phyloP scores from a whole-genome alignment of 2,113 vertebrate genomes.

The Nerophis lumbriciformis region DNA sequence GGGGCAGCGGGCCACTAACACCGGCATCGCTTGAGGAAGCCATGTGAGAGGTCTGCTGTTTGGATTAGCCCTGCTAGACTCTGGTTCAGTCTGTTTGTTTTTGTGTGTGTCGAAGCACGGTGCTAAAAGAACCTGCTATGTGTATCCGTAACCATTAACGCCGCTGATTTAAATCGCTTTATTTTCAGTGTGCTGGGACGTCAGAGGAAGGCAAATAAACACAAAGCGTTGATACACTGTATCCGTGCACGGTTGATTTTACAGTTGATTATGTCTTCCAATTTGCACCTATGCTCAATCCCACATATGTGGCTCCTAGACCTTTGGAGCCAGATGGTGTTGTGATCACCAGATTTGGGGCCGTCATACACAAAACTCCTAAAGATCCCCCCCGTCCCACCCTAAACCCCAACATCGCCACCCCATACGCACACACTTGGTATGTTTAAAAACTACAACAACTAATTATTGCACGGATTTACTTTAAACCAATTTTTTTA shows the following conservation, averaged over 20 bases:
- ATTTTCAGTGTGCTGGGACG: neutral
- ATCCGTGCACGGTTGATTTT: slow-evolving; percentile 16
- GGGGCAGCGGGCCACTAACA: slow-evolving; percentile 46
- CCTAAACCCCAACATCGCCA: too few relatives aligned
- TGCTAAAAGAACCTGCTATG: slow-evolving; percentile 16
- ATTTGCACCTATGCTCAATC: slow-evolving; percentile 30
- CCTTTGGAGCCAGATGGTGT: neutral
- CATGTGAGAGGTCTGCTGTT: slow-evolving; percentile 42
- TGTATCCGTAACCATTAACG: slow-evolving; percentile 45
- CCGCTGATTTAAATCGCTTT: slow-evolving; percentile 39
- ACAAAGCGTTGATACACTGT: too few relatives aligned
- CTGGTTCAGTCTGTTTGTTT: slow-evolving; percentile 4
- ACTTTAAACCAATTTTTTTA: too few relatives aligned
- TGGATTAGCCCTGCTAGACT: slow-evolving; percentile 38
- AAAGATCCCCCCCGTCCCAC: too few relatives aligned
- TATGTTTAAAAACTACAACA: too few relatives aligned
- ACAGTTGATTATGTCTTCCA: slow-evolving; percentile 5
- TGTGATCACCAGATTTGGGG: too few relatives aligned
- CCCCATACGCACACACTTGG: too few relatives aligned
- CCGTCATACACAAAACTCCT: too few relatives aligned
- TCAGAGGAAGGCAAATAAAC: too few relatives aligned
- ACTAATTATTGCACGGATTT: too few relatives aligned
- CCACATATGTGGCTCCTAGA: slow-evolving; percentile 11
- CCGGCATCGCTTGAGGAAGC: slow-evolving; percentile 37
- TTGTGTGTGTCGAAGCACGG: slow-evolving; percentile 3